These are phyloP conservation scores for Sclerurus mexicanus DNA, from an alignment of 2,113 vertebrate species.

Conservation along the genomic window DNA sequence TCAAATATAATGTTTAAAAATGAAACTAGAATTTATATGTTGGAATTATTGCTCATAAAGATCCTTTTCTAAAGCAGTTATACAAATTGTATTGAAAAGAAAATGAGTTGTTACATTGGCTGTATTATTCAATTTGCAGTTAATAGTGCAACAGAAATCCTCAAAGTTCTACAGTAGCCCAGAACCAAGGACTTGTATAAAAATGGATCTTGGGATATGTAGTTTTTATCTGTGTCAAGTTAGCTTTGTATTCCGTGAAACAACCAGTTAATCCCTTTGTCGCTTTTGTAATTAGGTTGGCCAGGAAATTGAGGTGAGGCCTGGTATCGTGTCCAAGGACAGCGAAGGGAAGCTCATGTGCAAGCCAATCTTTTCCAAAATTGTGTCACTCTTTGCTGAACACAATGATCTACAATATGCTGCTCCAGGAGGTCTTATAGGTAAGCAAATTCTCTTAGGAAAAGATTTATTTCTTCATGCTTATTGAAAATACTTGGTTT, in stretches of 20 bases:
- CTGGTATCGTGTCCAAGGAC: slow-evolving; percentile 98
- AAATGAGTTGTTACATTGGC: not conserved
- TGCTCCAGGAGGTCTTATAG: slow-evolving; percentile 95
- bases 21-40: not conserved
- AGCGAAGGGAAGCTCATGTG: slow-evolving; percentile 99
- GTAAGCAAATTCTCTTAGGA: slow-evolving; percentile 59
- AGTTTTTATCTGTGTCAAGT: not conserved
- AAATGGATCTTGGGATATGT: not conserved
- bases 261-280: not conserved
- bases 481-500: not conserved
- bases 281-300: slow-evolving; percentile 82
- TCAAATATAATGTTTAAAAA: not conserved
- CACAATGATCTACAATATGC: slow-evolving; percentile 98
- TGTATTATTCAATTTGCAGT: not conserved
- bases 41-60: not conserved
- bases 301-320: slow-evolving; percentile 96
- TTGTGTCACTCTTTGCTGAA: slow-evolving; percentile 96
- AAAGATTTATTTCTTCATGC: not conserved
- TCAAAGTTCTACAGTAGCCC: not conserved
- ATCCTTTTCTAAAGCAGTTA: not conserved
- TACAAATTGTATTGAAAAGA: not conserved
- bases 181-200: not conserved
- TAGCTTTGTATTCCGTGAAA: not conserved
- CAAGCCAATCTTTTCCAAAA: slow-evolving; percentile 99
- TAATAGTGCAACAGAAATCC: not conserved